Percentiles rank a stretch among this genome's conserved stretches.
Evolutionary conservation across 2,888 invertebrate genomes (phyloP).

Genomic region (Sesia apiformis): DNA sequence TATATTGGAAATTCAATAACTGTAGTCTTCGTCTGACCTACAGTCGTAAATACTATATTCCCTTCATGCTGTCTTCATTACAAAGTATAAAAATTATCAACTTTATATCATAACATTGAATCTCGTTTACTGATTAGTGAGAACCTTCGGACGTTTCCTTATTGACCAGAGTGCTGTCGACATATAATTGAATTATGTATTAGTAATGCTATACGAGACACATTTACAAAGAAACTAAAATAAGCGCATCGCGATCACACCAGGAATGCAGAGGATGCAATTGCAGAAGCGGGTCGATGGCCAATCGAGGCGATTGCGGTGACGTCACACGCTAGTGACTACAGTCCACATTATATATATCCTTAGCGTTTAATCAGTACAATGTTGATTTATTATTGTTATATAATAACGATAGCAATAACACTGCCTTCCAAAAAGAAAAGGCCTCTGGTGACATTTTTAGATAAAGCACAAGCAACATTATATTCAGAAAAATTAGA

Average conservation of each 20-base stretch:
- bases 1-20: no score
- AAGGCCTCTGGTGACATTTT: no score
- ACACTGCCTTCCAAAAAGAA: no score
- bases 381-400: no score
- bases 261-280: neutral
- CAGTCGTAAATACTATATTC: no score
- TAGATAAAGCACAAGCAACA: no score
- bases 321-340: neutral
- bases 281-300: neutral
- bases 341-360: neutral
- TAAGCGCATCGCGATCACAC: neutral
- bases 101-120: neutral
- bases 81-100: no score
- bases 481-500: no score
- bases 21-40: no score
- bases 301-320: constrained; percentile 1
- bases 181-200: neutral
- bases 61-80: no score
- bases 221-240: neutral
- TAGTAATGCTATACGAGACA: neutral
- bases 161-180: neutral
- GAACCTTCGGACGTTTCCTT: neutral
- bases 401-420: no score
- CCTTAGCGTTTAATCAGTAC: no score
- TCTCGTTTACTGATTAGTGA: neutral